phyloP scores from a whole-genome alignment of 2,797 vertebrate species.

The Nothura maculosa region DNA sequence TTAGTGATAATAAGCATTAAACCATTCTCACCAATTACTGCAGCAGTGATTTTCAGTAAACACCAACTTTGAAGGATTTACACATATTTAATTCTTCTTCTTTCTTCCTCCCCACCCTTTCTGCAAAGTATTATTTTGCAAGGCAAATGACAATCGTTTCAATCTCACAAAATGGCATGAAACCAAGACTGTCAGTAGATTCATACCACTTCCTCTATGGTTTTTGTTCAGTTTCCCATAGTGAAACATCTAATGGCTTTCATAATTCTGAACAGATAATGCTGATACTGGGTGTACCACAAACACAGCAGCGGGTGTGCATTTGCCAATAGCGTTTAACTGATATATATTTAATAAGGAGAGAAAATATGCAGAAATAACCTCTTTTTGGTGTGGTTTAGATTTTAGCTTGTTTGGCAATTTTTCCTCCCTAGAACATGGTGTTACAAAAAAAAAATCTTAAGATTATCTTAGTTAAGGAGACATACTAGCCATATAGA shows the following conservation, averaged over 20 bases:
- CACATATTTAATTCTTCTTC: constrained; percentile 17
- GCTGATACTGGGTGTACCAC: background rate
- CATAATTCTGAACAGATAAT: constrained; percentile 15
- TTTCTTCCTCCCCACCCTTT: background rate
- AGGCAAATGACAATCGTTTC: constrained; percentile 52
- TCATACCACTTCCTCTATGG: constrained; percentile 54
- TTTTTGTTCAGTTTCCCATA: constrained; percentile 42
- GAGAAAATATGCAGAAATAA: background rate
- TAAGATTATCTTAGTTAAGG: background rate
- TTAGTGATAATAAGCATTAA: background rate
- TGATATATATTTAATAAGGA: background rate
- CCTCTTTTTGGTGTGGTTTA: constrained; percentile 6
- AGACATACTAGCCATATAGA: background rate
- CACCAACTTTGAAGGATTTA: background rate
- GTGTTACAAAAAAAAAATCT: background rate
- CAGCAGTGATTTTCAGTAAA: constrained; percentile 8
- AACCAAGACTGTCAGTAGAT: constrained; percentile 43
- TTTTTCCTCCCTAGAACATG: background rate
- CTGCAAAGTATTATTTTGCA: constrained; percentile 59
- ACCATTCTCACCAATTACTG: background rate
- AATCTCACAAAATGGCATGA: constrained; percentile 44
- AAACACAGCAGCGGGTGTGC: background rate
- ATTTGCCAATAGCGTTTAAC: background rate
- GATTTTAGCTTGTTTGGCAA: background rate
- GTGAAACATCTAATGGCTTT: constrained; percentile 45